phyloP scores from a whole-genome alignment of 2,113 vertebrate genomes.

The Glaucomys volans region DNA sequence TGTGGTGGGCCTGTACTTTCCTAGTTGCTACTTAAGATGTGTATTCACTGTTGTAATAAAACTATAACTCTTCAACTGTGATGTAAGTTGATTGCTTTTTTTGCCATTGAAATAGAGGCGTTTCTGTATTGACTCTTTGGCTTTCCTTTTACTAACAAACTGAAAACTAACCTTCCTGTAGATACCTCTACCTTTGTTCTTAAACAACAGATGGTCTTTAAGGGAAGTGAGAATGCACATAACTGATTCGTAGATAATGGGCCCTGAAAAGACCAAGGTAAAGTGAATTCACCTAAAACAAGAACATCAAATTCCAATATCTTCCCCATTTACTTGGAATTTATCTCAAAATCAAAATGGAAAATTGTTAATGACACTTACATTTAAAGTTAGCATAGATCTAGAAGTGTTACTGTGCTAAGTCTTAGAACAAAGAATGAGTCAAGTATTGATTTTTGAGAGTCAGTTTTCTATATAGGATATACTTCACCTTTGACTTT shows the following conservation, averaged over 20 bases:
- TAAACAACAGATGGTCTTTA: not conserved
- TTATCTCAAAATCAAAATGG: slow-evolving; percentile 46
- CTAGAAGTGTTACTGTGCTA: not conserved
- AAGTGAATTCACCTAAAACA: slow-evolving; percentile 24
- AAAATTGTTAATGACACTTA: slow-evolving; percentile 24
- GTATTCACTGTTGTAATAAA: slow-evolving; percentile 48
- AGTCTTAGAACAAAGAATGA: slow-evolving; percentile 44
- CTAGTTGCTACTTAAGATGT: slow-evolving; percentile 15
- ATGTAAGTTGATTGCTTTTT: slow-evolving; percentile 6
- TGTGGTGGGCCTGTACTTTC: not conserved
- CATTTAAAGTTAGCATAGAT: slow-evolving; percentile 32
- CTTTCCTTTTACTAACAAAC: slow-evolving; percentile 47
- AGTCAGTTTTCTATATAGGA: not conserved
- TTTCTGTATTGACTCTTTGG: slow-evolving; percentile 34
- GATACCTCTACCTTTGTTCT: not conserved
- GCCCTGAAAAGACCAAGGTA: not conserved
- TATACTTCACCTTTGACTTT: slow-evolving; percentile 36
- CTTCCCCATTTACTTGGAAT: slow-evolving; percentile 20
- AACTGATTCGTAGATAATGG: not conserved
- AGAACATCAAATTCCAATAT: not conserved
- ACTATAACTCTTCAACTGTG: not conserved
- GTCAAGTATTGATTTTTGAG: not conserved
- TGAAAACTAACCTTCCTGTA: slow-evolving; percentile 34
- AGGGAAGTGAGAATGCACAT: slow-evolving; percentile 10
- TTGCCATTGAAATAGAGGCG: slow-evolving; percentile 71